Conservation (phyloP, 2,797 vertebrate genomes). For the Sebastes dallii region DNA sequence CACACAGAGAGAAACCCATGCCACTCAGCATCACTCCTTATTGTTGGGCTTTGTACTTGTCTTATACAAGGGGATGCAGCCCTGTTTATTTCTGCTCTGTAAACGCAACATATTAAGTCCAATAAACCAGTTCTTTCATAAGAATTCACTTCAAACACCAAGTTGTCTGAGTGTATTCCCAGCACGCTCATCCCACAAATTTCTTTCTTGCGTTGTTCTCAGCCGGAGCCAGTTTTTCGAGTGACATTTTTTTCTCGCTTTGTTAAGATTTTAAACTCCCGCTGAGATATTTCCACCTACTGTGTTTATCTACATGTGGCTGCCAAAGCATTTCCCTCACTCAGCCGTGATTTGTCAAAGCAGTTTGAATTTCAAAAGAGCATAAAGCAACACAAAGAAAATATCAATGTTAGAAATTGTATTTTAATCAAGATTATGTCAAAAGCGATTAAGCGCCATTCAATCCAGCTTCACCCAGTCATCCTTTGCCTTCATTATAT, state of each 20-base stretch:
- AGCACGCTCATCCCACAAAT: background rate
- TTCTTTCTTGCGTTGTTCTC: conserved; percentile 1
- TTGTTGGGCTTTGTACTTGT: conserved; percentile 1
- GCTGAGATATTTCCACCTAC: conserved; percentile 35
- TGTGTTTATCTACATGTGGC: conserved; percentile 16
- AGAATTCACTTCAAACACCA: conserved; percentile 17
- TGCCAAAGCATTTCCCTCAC: conserved; percentile 29
- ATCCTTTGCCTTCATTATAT: conserved; percentile 19
- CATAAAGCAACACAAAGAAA: conserved; percentile 29
- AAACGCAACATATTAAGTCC: conserved; percentile 16
- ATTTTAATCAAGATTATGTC: conserved; percentile 35
- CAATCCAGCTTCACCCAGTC: conserved; percentile 1
- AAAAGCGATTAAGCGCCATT: conserved; percentile 9
- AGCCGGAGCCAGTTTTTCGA: conserved; percentile 5
- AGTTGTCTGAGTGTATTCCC: conserved; percentile 3
- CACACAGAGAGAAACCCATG: conserved; percentile 12
- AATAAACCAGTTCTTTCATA: conserved; percentile 23
- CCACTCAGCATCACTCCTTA: background rate
- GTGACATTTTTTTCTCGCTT: conserved; percentile 3
- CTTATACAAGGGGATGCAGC: background rate
- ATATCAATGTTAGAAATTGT: conserved; percentile 14
- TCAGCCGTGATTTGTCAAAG: conserved; percentile 40
- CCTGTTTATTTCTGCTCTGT: background rate
- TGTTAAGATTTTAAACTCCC: conserved; percentile 44
- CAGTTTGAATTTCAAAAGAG: conserved; percentile 39